Conservation (phyloP, 2,888 invertebrate species). For the Stegophylla sp. region DNA sequence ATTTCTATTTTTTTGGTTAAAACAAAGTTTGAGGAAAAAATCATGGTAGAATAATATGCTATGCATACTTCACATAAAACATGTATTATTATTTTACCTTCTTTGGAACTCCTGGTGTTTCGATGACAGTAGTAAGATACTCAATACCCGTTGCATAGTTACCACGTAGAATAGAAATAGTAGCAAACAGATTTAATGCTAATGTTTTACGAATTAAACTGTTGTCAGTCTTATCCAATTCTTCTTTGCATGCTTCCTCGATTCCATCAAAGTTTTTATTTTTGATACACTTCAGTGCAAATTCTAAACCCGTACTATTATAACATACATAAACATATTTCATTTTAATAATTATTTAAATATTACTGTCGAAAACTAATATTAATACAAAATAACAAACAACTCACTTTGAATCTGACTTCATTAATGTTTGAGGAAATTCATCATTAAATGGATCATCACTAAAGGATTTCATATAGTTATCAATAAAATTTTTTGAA, state of each 20-base stretch:
- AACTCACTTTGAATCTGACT: slow-evolving; percentile 50
- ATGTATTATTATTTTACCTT: slow-evolving; percentile 19
- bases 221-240: slow-evolving; percentile 53
- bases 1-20: too few relatives aligned
- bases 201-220: slow-evolving; percentile 48
- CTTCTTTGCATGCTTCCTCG: slow-evolving; percentile 52
- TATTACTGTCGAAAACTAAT: not conserved
- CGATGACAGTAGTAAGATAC: slow-evolving; percentile 34
- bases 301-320: slow-evolving; percentile 43
- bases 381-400: not conserved
- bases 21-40: too few relatives aligned
- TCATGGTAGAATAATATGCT: too few relatives aligned
- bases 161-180: slow-evolving; percentile 46
- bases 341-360: not conserved
- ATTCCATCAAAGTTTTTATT: slow-evolving; percentile 28
- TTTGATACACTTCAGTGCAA: slow-evolving; percentile 42
- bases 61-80: not conserved
- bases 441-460: slow-evolving; percentile 73
- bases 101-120: slow-evolving; percentile 46
- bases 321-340: too few relatives aligned
- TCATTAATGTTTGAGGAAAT: slow-evolving; percentile 40
- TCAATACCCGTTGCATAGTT: slow-evolving; percentile 24
- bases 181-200: slow-evolving; percentile 41
- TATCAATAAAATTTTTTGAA: slow-evolving; percentile 83
- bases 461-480: slow-evolving; percentile 87